Evolutionary conservation across 2,113 vertebrate species (phyloP), one percentile per base, ranked within the genome.

Genomic region (Channa maculata): DNA sequence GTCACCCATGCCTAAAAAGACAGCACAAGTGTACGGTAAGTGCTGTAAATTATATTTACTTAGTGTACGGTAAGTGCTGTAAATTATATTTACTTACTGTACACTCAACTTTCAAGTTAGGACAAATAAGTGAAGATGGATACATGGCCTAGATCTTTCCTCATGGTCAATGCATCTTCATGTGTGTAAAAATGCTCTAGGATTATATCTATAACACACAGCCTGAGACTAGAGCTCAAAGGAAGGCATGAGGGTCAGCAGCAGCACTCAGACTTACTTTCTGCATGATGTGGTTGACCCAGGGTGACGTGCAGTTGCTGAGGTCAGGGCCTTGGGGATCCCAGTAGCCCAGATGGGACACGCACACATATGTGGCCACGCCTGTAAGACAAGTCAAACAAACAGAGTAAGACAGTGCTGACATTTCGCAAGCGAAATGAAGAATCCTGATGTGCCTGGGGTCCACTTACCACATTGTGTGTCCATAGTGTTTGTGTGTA

Each of bases 241-340:
- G 50, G 62, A 51, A 67, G 60, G 71, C 39, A 15, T 8, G 1
- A 65, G 51, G 64, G 74, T 71, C 54, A 13, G 58, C 50, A 54
- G 84, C 80, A 64, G 46, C 65, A 8, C 55, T 81, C 67, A 59
- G 57, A 77, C 93, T 96, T 94, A 99, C 98, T 95, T 97, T 99
- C 85, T 98, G 98, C 79, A 96, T 96, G 88, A 99, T 99, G 86
- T 99, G 96, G 88, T 96, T 98, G 92, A 99, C 95, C 98, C 98
- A 99, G 6, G 96, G 97, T 51, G 98, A 99, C 76, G 97, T 98
- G 87, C 98, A 99, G 93, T 99, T 99, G 94, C 98, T 99, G 87
- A 99, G 95, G 86, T 99, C 97, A 9, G 98, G 98, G 81, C 98
- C 98, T 91, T 96, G 95, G 36, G 96, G 94, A 79, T 97, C 95